Base-by-base conservation (phyloP, 1,140 invertebrate genomes). In the Trypoxylus dichotomus region DNA sequence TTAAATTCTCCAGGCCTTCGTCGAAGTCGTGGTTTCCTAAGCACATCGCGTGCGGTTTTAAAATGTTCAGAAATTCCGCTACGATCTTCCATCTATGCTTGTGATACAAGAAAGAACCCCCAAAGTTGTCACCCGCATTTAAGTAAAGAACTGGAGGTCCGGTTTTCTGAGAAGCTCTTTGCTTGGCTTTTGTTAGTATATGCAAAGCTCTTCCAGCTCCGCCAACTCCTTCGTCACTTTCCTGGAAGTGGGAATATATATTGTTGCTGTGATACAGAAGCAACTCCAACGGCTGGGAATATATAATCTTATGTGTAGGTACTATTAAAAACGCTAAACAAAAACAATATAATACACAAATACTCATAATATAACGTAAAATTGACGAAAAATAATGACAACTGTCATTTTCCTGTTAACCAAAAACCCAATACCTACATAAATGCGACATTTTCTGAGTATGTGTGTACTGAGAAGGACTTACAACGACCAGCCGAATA, bases 21-120 rank as follows among this genome's bases (percentile, higher is more conserved):
- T 98, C 97, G 83, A 98, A 97, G 86, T 98, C 97, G 83, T 98
- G 97, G 83, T 98, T 98, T 24, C 97, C 97, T 75, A 98, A 87
- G n/a, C 92, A 93, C 88, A 95, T 93, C 3, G 92, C 96, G 83
- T 97, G 94, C 1, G 95, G 93, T 32, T 89, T 83, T 0, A 97
- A 86, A 25, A 91, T 87, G 80, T 96, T 95, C 21, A 97, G 86
- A 82, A 97, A 95, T 19, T 91, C 90, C 0, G 92, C 87, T 0
- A 93, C 91, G 1, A 94, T 92, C 79, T 89, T 88, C 90, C 93
- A 95, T 82, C 94, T 94, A 85, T 93, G 93, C 0, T 93, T 83
- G 2, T 90, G 92, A 84, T 94, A 97, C 92, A 92, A 96, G 0
- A 92, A 88, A 0, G 94, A 94, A 0, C 96, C 96, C 25, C 95